phyloP scores from a whole-genome alignment of 2,888 invertebrate genomes.

The Tiliacea citrago region DNA sequence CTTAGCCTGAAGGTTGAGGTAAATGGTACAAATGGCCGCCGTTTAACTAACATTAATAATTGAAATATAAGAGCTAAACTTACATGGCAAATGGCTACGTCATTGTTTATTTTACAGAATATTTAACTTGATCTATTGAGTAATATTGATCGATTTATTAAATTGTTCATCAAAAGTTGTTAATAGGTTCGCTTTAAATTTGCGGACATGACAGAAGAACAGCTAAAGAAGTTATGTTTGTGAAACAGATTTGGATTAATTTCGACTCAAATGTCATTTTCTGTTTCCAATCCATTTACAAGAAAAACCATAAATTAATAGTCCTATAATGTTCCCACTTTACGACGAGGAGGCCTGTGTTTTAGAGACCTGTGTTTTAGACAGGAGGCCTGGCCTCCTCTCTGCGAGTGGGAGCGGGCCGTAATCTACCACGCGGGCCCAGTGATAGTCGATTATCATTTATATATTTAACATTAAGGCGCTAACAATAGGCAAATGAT shows the following conservation, averaged over 20 bases:
- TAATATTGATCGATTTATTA: neutral
- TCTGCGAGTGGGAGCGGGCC: neutral
- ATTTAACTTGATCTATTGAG: neutral
- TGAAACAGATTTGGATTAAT: neutral
- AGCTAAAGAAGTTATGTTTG: neutral
- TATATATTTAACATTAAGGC: neutral
- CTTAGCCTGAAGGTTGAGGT: conserved; percentile 21
- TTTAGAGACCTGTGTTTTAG: too few relatives aligned
- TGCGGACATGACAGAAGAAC: neutral
- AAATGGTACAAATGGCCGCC: conserved; percentile 4
- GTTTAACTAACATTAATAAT: conserved; percentile 34
- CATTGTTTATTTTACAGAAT: conserved; percentile 18
- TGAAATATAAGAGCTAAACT: conserved; percentile 11
- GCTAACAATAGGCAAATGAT: too few relatives aligned
- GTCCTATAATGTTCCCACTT: neutral
- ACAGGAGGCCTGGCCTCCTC: too few relatives aligned
- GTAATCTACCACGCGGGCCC: neutral
- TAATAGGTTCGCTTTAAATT: neutral
- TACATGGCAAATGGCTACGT: neutral
- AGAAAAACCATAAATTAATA: neutral
- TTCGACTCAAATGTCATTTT: neutral
- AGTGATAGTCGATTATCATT: neutral
- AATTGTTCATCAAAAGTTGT: neutral
- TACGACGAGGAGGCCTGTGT: too few relatives aligned
- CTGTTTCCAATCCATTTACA: neutral